Conservation (phyloP, 2,797 vertebrate genomes). For the Eulemur rubriventer region DNA sequence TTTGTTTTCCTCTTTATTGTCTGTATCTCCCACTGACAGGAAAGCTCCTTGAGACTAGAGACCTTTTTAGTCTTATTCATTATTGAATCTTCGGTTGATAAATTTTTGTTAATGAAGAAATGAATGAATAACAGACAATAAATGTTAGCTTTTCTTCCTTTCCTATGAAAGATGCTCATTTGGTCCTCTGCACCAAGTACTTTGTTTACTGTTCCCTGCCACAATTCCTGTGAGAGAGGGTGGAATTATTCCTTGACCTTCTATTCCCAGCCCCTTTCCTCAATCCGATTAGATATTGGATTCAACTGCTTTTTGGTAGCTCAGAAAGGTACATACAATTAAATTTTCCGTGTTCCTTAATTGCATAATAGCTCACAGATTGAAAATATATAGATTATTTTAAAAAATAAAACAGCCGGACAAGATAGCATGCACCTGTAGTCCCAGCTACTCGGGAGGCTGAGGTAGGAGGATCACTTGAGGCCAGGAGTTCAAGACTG, state of each 20-base stretch:
- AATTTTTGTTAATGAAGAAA: slow-evolving; percentile 17
- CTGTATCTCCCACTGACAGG: slow-evolving; percentile 39
- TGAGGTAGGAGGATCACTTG: not conserved
- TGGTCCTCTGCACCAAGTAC: not conserved
- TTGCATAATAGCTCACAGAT: not conserved
- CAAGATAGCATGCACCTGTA: not conserved
- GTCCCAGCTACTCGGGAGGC: not conserved
- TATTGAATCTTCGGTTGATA: not conserved
- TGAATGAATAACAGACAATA: not conserved
- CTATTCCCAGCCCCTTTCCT: not conserved
- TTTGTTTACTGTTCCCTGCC: not conserved
- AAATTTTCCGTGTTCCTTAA: slow-evolving; percentile 33
- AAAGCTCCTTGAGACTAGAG: slow-evolving; percentile 34
- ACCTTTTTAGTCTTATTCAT: not conserved
- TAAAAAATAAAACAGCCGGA: not conserved
- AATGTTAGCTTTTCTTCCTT: not conserved
- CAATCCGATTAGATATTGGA: not conserved
- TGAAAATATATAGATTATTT: slow-evolving; percentile 51
- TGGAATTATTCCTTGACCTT: not conserved
- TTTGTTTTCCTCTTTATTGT: not conserved
- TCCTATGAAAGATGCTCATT: not conserved
- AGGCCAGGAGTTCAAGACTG: not conserved
- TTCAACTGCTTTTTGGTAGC: not conserved
- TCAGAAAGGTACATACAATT: slow-evolving; percentile 13
- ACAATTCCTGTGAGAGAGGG: not conserved